Base-by-base conservation (phyloP, 1,140 invertebrate genomes). In the Teleogryllus occipitalis region DNA sequence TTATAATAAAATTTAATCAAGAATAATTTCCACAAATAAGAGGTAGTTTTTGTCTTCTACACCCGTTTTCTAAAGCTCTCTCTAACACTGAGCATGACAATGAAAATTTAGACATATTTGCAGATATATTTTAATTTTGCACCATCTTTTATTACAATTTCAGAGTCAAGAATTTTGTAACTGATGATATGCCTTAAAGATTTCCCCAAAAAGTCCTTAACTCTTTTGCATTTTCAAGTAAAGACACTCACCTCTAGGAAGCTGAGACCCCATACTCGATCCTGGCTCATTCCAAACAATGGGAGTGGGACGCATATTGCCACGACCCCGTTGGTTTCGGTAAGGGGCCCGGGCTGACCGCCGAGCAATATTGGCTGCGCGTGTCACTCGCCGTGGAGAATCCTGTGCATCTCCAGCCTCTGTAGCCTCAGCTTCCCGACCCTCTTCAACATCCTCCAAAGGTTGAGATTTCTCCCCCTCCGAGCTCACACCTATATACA, bases 341-440 rank as follows among this genome's bases (percentile, higher is more conserved):
- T 81, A 80, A 54, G 72, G 7, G 47, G 80, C 21, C 74, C 72
- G 75, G 22, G 18, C 77, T 12, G 82, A 81, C 14, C 77, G 39
- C 18, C 84, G 80, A 7, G 82, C 82, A 48, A 82, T 79, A 18
- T 73, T 74, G 14, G 77, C 46, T n/a, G 15, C 81, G 8, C 83
- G 78, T 46, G 81, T 82, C 15, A 81, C 82, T 49, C 83, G 82
- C n/a, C 84, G 84, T n/a, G 87, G 82, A 22, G 85, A 84, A 46
- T 84, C 85, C 14, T 83, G 88, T 10, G 88, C 89, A 0, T 89
- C 88, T 15, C 88, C 88, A 4, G 90, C 90, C 77, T 89, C 90
- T 79, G 85, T 84, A 8, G 86, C 86, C 85, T 93, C 92, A 8
- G 91, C 91, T 83, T 93, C 92, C 46, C 91, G 88, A 12, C 90